These are phyloP conservation scores for Pelecanoides urinatrix DNA, from an alignment of 2,113 vertebrate species.

Conservation along the genomic window DNA sequence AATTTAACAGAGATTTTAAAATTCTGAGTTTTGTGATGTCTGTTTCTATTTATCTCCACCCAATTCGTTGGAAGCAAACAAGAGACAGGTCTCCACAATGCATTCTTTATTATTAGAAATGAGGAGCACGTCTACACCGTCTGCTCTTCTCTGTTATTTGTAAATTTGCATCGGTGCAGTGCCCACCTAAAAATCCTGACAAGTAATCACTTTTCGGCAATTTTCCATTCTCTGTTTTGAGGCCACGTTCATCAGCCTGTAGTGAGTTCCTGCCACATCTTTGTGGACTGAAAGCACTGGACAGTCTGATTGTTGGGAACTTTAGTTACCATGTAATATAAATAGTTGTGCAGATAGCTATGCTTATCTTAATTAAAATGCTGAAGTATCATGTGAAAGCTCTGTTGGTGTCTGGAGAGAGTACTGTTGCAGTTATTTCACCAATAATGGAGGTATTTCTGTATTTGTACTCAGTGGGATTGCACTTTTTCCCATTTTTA, in stretches of 20 bases:
- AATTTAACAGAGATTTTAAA: neutral
- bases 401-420: neutral
- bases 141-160: neutral
- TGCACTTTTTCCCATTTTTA: neutral
- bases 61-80: neutral
- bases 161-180: neutral
- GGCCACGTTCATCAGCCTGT: fast-evolving
- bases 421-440: neutral
- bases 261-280: neutral
- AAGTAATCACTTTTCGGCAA: neutral
- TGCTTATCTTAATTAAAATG: neutral
- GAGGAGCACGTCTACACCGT: fast-evolving
- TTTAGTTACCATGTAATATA: neutral
- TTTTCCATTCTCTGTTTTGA: neutral
- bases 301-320: neutral
- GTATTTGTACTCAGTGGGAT: neutral
- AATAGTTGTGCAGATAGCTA: neutral
- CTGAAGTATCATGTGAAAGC: neutral
- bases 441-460: neutral
- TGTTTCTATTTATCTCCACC: neutral
- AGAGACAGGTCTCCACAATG: neutral
- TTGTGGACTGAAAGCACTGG: neutral
- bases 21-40: neutral
- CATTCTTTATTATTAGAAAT: neutral
- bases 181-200: neutral